Evolutionary conservation across 2,888 invertebrate genomes (phyloP).

Genomic region (Syrphus vitripennis): DNA sequence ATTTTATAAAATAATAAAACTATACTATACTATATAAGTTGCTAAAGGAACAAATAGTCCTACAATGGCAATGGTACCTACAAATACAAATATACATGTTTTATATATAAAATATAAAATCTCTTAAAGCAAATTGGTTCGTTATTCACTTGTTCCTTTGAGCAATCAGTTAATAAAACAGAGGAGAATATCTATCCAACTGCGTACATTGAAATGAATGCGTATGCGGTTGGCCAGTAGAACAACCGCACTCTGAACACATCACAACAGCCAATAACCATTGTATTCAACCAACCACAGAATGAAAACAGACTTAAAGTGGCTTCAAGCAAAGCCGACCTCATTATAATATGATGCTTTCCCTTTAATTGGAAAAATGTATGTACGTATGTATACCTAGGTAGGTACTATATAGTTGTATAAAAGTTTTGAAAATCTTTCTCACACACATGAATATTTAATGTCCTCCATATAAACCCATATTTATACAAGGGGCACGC

Average conservation of each 20-base stretch:
- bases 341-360: constrained; percentile 23
- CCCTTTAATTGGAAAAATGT: neutral
- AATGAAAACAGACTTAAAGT: constrained; percentile 21
- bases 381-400: neutral
- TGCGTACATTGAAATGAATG: constrained; percentile 25
- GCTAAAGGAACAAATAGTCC: no score
- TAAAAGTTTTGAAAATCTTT: neutral
- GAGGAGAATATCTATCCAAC: neutral
- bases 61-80: no score
- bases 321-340: constrained; percentile 39
- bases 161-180: constrained; percentile 46
- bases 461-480: neutral
- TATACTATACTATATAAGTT: neutral
- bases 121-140: constrained; percentile 9
- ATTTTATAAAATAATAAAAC: neutral
- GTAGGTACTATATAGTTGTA: neutral
- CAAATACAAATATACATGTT: neutral
- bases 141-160: constrained; percentile 15
- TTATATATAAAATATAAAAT: neutral
- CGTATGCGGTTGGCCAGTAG: constrained; percentile 46
- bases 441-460: neutral
- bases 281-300: neutral
- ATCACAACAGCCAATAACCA: neutral
- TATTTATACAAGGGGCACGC: neutral
- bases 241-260: constrained; percentile 1